These are phyloP conservation scores for Rhopalosiphum maidis DNA, from an alignment of 1,140 invertebrate genomes.

Conservation along the genomic window DNA sequence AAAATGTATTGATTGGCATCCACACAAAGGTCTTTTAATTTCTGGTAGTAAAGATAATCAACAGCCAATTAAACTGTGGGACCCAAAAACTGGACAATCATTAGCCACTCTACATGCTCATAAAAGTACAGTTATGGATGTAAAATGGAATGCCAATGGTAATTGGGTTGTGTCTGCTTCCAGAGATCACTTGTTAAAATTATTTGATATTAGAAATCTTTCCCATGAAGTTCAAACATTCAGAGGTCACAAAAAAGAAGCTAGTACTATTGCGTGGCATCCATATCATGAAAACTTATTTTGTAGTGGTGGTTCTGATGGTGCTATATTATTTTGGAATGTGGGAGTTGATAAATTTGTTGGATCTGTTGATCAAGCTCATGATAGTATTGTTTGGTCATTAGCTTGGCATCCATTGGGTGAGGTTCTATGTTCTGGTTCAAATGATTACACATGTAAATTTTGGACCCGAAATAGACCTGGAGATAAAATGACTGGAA, in stretches of 20 bases:
- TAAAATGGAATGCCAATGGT: slow-evolving; percentile 99
- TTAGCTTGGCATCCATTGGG: slow-evolving; percentile 99
- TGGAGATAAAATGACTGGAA: slow-evolving; percentile 97
- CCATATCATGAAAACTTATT: slow-evolving; percentile 96
- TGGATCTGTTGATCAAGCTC: slow-evolving; percentile 95
- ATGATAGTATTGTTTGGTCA: slow-evolving; percentile 99
- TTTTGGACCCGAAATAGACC: slow-evolving; percentile 99
- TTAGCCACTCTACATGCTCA: slow-evolving; percentile 94
- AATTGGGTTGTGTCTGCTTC: slow-evolving; percentile 99
- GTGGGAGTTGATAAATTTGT: slow-evolving; percentile 96
- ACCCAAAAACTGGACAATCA: slow-evolving; percentile 92
- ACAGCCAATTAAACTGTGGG: slow-evolving; percentile 99
- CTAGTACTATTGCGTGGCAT: slow-evolving; percentile 97
- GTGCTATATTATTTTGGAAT: slow-evolving; percentile 97
- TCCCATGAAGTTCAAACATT: slow-evolving; percentile 94
- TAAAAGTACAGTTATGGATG: slow-evolving; percentile 98
- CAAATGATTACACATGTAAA: slow-evolving; percentile 97
- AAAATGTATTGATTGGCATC: slow-evolving; percentile 99
- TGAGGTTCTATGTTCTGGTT: slow-evolving; percentile 97
- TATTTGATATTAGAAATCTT: slow-evolving; percentile 97
- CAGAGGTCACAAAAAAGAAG: slow-evolving; percentile 98
- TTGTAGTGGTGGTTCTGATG: slow-evolving; percentile 96
- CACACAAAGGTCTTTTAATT: slow-evolving; percentile 93
- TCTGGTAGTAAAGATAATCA: slow-evolving; percentile 99
- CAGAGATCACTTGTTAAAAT: slow-evolving; percentile 94